Evolutionary conservation across 2,888 invertebrate genomes (phyloP).

Genomic region (Coenonympha glycerion): DNA sequence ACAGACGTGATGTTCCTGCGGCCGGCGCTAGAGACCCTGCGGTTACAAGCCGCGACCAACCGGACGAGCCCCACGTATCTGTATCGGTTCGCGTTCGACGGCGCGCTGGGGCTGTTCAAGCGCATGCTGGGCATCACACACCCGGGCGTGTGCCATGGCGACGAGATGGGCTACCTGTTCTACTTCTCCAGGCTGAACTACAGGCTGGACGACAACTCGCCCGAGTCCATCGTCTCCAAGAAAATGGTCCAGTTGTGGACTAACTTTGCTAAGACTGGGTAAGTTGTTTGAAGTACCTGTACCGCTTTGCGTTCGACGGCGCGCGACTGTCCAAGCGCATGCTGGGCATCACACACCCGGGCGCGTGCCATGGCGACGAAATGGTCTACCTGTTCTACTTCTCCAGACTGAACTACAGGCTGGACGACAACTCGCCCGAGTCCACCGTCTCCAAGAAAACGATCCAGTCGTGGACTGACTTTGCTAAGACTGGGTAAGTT

Average conservation of each 20-base stretch:
- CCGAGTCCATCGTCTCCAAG: conserved; percentile 75
- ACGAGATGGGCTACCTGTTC: conserved; percentile 79
- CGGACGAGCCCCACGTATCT: conserved; percentile 74
- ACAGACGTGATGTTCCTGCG: conserved; percentile 79
- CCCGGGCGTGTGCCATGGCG: conserved; percentile 78
- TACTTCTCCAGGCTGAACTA: conserved; percentile 79
- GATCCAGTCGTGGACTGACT: conserved; percentile 80
- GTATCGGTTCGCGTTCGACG: conserved; percentile 79
- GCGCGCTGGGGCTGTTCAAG: conserved; percentile 78
- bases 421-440: conserved; percentile 77
- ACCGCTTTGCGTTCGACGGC: conserved; percentile 78
- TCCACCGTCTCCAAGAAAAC: conserved; percentile 75
- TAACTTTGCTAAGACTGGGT: conserved; percentile 80
- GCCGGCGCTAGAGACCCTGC: conserved; percentile 72
- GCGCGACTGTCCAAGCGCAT: no score
- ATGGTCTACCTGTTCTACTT: conserved; percentile 80
- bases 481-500: conserved; percentile 78
- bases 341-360: no score
- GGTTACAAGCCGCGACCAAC: conserved; percentile 53
- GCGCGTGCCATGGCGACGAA: conserved; percentile 78
- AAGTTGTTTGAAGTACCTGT: conserved; percentile 30
- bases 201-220: conserved; percentile 75
- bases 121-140: conserved; percentile 77
- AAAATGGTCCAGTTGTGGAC: conserved; percentile 80
- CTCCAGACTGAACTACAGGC: conserved; percentile 76